Percentiles rank a stretch among this genome's conserved stretches.
phyloP scores from a whole-genome alignment of 2,888 invertebrate genomes.

The Clivina fossor region DNA sequence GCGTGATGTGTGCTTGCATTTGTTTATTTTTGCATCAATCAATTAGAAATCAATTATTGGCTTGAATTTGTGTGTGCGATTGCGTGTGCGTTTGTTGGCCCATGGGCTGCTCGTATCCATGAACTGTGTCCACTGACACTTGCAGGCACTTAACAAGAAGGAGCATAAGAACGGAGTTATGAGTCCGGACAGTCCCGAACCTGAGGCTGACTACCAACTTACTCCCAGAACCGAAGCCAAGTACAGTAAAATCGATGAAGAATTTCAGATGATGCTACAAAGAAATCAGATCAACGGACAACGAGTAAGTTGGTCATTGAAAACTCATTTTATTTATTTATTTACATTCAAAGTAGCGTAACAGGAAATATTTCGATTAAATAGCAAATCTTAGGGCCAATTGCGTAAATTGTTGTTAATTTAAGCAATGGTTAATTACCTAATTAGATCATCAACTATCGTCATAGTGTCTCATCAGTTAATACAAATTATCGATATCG shows the following conservation, averaged over 20 bases:
- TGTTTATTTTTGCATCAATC: too few relatives aligned
- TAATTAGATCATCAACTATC: too few relatives aligned
- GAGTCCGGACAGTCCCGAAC: conserved; percentile 90
- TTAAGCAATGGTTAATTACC: too few relatives aligned
- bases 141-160: conserved; percentile 96
- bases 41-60: too few relatives aligned
- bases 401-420: too few relatives aligned
- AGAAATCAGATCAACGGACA: conserved; percentile 83
- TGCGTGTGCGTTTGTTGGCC: conserved; percentile 49
- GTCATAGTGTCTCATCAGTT: too few relatives aligned
- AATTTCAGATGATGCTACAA: conserved; percentile 96
- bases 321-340: too few relatives aligned
- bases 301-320: conserved; percentile 55
- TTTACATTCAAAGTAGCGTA: too few relatives aligned
- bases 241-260: conserved; percentile 95
- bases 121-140: conserved; percentile 86
- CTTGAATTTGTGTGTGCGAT: conserved; percentile 47
- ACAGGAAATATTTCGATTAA: too few relatives aligned
- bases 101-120: conserved; percentile 67
- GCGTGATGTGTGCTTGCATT: conserved; percentile 19
- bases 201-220: conserved; percentile 86
- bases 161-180: conserved; percentile 98
- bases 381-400: too few relatives aligned
- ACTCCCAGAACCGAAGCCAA: conserved; percentile 94
- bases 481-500: too few relatives aligned